A percentile compares a stretch with the other conserved stretches of the same genome.
Evolutionary conservation across 2,888 invertebrate species (phyloP).

Genomic region (Opisthograptis luteolata): DNA sequence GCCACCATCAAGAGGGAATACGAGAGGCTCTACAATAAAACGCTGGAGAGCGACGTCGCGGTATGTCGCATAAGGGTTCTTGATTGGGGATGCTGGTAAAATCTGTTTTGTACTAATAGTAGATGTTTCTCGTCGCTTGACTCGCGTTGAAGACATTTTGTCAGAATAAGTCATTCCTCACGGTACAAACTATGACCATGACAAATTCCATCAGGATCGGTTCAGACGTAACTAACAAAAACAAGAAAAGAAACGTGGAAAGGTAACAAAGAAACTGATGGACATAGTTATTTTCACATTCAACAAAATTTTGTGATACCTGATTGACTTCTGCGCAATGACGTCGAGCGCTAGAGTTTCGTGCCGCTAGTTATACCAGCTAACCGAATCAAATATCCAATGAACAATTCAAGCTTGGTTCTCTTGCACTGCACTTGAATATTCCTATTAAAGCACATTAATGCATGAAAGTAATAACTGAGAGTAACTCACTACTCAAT

Average conservation of each 20-base stretch:
- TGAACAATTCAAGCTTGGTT: slow-evolving; percentile 26
- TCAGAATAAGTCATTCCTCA: too few relatives aligned
- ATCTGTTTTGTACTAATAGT: neutral
- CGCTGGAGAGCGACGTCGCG: slow-evolving; percentile 86
- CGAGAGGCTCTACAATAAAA: slow-evolving; percentile 87
- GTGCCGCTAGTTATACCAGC: slow-evolving; percentile 11
- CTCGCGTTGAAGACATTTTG: too few relatives aligned
- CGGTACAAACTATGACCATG: too few relatives aligned
- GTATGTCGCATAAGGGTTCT: slow-evolving; percentile 60
- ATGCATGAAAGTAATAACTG: slow-evolving; percentile 57
- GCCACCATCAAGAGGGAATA: slow-evolving; percentile 88
- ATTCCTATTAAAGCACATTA: slow-evolving; percentile 56
- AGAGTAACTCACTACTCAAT: too few relatives aligned
- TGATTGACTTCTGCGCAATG: too few relatives aligned
- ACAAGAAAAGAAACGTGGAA: too few relatives aligned
- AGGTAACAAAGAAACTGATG: too few relatives aligned
- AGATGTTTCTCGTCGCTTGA: neutral
- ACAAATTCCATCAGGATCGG: too few relatives aligned
- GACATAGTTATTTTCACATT: too few relatives aligned
- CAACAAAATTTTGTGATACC: too few relatives aligned
- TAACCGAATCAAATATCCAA: neutral
- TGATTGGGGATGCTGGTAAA: slow-evolving; percentile 10
- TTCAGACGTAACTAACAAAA: too few relatives aligned
- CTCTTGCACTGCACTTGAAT: slow-evolving; percentile 19
- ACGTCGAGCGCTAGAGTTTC: too few relatives aligned